Evolutionary conservation across 1,140 invertebrate genomes (phyloP), one percentile per base, ranked within the genome.

Genomic region (Brachionus angularis): DNA sequence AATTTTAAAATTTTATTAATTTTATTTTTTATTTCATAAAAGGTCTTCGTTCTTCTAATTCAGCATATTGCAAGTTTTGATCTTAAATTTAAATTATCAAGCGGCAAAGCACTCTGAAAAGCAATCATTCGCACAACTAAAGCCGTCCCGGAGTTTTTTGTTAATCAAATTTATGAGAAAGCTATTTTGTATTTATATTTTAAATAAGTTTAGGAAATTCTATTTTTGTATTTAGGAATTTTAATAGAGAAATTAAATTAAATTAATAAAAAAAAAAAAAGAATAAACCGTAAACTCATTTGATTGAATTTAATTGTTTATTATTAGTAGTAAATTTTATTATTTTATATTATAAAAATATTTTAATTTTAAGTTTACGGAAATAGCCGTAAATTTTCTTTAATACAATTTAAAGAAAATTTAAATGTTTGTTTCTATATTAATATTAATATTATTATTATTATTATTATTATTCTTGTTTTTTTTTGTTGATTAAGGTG

Each of bases 391-490:
- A n/a, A n/a, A n/a, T n/a, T n/a, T n/a, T n/a, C n/a, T n/a, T n/a
- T n/a, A n/a, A n/a, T n/a, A n/a, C n/a, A n/a, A n/a, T n/a, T n/a
- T n/a, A n/a, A n/a, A n/a, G n/a, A n/a, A n/a, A n/a, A n/a, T n/a
- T n/a, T n/a, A n/a, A n/a, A n/a, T 55, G 52, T 55, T 52, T 52
- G 29, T 52, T 21, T 52, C 34, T 55, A 33, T 58, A 36, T 58
- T 36, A n/a, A n/a, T n/a, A n/a, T n/a, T n/a, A n/a, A n/a, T n/a
- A n/a, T n/a, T n/a, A n/a, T n/a, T n/a, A n/a, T n/a, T n/a, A n/a
- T n/a, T 34, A 18, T 39, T 58, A 39, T 58, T 58, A 39, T 16
- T 58, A 39, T 39, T 36, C 3, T 14, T 12, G 5, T 58, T 58
- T 39, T 21, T 18, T 14, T 2, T 42, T 58, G 21, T 39, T 39